Conservation (phyloP, 92 coral and sea anemone genomes). For the Metridium senile region DNA sequence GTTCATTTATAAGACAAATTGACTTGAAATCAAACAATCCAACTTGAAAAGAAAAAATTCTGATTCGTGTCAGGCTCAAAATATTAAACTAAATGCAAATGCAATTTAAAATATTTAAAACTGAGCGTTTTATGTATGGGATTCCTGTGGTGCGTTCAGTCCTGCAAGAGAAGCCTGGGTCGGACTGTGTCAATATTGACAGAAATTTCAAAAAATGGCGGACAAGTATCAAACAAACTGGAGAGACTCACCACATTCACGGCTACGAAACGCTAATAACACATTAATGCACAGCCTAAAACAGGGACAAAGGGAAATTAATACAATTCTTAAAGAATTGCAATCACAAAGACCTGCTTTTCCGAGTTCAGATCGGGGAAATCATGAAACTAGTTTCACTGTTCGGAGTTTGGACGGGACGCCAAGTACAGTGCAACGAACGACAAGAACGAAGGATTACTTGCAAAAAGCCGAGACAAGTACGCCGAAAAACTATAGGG, state of each 20-base stretch:
- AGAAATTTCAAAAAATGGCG: slow-evolving; percentile 88
- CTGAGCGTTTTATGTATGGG: too few species aligned
- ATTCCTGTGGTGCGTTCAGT: not conserved
- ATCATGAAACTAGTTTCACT: slow-evolving; percentile 64
- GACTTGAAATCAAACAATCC: too few species aligned
- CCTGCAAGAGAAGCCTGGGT: slow-evolving; percentile 1
- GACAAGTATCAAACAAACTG: slow-evolving; percentile 67
- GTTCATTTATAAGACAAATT: too few species aligned
- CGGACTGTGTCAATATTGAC: slow-evolving; percentile 29
- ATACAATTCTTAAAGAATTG: slow-evolving; percentile 68
- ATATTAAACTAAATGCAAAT: too few species aligned
- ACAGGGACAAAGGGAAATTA: slow-evolving; percentile 74
- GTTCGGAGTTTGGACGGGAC: slow-evolving; percentile 75
- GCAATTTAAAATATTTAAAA: too few species aligned
- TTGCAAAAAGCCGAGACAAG: slow-evolving; percentile 23
- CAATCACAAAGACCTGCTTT: slow-evolving; percentile 30
- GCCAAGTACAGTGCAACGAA: slow-evolving; percentile 49
- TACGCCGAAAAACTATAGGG: slow-evolving; percentile 67
- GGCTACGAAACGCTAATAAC: slow-evolving; percentile 74
- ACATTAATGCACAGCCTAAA: slow-evolving; percentile 66
- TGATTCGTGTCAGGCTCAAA: too few species aligned
- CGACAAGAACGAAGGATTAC: slow-evolving; percentile 15
- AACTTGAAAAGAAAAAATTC: too few species aligned
- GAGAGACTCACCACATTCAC: slow-evolving; percentile 53
- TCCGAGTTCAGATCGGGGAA: slow-evolving; percentile 30